These are phyloP conservation scores for Lasioglossum malachurum DNA, from an alignment of 2,888 invertebrate species.

Conservation along the genomic window DNA sequence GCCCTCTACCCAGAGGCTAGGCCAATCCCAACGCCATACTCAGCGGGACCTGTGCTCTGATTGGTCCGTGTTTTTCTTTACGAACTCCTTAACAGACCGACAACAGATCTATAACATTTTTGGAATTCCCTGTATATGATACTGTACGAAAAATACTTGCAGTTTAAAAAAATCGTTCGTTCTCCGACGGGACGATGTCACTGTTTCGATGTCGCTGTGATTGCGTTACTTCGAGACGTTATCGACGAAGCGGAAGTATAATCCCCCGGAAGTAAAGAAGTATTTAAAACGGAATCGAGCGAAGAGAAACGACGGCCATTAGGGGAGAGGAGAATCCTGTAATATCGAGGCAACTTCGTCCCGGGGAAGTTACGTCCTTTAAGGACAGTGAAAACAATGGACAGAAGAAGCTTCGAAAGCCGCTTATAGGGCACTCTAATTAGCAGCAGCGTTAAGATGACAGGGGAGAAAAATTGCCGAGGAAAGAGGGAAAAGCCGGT, in stretches of 20 bases:
- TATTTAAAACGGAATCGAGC: slow-evolving; percentile 1
- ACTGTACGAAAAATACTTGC: no score
- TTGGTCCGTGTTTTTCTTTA: no score
- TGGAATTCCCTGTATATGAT: no score
- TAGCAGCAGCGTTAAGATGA: slow-evolving; percentile 33
- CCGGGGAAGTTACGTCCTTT: slow-evolving; percentile 24
- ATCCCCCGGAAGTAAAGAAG: background rate
- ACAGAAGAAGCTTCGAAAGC: slow-evolving; percentile 39
- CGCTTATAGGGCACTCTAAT: slow-evolving; percentile 53
- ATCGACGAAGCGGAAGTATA: background rate
- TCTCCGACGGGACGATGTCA: background rate
- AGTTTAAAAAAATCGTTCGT: background rate
- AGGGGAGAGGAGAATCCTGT: background rate
- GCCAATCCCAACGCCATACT: no score
- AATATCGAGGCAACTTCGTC: slow-evolving; percentile 34
- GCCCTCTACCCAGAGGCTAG: no score
- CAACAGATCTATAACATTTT: no score
- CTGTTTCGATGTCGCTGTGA: background rate
- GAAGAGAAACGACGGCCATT: background rate
- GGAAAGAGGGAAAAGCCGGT: background rate
- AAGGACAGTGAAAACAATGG: slow-evolving; percentile 47
- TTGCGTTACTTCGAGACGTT: background rate
- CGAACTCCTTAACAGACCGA: no score
- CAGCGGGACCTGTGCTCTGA: no score
- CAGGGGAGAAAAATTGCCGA: slow-evolving; percentile 30